A percentile compares a stretch with the other conserved stretches of the same genome.
Evolutionary conservation across 1,140 invertebrate species (phyloP).

Genomic region (Trachymyrmex cornetzi): DNA sequence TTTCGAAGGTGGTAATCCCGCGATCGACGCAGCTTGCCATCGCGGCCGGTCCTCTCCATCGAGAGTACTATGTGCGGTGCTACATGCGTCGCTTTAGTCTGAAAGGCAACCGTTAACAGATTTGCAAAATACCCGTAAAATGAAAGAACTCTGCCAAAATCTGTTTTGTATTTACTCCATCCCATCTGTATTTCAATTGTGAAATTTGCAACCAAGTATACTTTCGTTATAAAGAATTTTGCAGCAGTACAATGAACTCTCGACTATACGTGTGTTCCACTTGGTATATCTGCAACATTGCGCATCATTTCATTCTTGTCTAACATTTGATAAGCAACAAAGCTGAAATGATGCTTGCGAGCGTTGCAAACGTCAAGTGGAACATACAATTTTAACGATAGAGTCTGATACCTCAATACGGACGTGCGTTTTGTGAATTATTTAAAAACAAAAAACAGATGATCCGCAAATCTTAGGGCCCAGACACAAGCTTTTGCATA

Average conservation of each 20-base stretch:
- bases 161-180: neutral
- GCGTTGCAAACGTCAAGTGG: too few species aligned
- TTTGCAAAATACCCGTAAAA: conserved; percentile 41
- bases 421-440: neutral
- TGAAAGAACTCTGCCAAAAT: conserved; percentile 33
- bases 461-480: too few species aligned
- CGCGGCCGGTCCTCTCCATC: neutral
- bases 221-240: neutral
- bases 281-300: too few species aligned
- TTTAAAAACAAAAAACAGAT: neutral
- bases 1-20: conserved; percentile 46
- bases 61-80: neutral
- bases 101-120: conserved; percentile 41
- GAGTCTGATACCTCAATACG: neutral
- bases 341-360: too few species aligned
- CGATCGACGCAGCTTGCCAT: conserved; percentile 45
- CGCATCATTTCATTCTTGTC: too few species aligned
- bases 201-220: neutral
- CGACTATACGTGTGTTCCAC: too few species aligned
- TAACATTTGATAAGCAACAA: too few species aligned
- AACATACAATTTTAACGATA: too few species aligned
- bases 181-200: neutral
- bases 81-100: conserved; percentile 14
- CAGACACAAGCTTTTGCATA: too few species aligned
- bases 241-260: neutral